Evolutionary conservation across 1,140 invertebrate genomes (phyloP).

Genomic region (Bombus superbus): DNA sequence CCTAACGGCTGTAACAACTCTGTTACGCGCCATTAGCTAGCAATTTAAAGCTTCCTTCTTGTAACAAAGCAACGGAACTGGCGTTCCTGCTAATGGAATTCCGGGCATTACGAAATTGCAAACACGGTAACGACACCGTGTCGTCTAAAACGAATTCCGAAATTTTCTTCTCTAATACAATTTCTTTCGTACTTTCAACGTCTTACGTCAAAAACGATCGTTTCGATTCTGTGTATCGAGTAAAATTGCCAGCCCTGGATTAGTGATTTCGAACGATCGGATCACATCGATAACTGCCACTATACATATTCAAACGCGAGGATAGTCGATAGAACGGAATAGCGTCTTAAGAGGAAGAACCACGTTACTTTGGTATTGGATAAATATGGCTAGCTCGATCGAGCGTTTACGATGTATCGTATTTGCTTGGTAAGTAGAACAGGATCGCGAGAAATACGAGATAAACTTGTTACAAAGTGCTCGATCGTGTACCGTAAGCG

Average conservation of each 20-base stretch:
- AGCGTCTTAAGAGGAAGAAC: neutral
- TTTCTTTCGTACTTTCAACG: no score
- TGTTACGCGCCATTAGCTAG: neutral
- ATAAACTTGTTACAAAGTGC: constrained; percentile 24
- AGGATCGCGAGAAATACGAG: neutral
- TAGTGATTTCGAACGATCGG: neutral
- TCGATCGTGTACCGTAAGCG: neutral
- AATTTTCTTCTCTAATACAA: no score
- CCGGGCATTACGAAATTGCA: neutral
- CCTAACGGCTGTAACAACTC: neutral
- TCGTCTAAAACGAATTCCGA: neutral
- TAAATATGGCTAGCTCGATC: constrained; percentile 9
- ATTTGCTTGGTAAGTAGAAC: neutral
- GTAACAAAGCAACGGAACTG: neutral
- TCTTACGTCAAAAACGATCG: neutral
- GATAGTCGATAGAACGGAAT: no score
- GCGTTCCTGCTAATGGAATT: neutral
- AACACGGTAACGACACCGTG: neutral
- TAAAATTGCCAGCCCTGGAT: neutral
- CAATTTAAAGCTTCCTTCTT: neutral
- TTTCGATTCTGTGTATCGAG: neutral
- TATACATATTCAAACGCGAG: neutral
- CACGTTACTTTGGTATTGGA: neutral
- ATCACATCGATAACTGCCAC: neutral
- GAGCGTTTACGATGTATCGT: constrained; percentile 25